A percentile compares a stretch with the other conserved stretches of the same genome.
These are phyloP conservation scores for Rhinoptilus africanus DNA, from an alignment of 2,113 vertebrate genomes.

Conservation along the genomic window DNA sequence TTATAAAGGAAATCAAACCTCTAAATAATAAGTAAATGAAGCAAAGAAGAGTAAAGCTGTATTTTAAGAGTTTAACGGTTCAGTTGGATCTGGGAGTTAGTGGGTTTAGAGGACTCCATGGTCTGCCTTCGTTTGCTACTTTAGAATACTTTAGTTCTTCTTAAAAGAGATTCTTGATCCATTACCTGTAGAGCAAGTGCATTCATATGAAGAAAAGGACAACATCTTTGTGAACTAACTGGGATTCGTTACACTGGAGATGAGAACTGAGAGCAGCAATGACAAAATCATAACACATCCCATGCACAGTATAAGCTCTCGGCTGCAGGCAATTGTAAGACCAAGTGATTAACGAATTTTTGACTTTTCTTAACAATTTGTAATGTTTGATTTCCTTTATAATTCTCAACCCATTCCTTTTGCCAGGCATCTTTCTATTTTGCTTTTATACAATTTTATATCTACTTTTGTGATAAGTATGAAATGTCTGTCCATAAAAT, in stretches of 20 bases:
- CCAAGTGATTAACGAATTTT: background rate
- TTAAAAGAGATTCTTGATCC: background rate
- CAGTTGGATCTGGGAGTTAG: background rate
- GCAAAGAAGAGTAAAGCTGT: background rate
- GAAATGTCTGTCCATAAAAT: background rate
- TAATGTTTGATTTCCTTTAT: too few species aligned
- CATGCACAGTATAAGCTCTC: background rate
- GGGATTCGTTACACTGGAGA: background rate
- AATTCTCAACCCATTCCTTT: too few species aligned
- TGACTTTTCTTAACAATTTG: background rate
- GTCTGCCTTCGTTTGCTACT: background rate
- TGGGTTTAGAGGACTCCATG: background rate
- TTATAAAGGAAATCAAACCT: background rate
- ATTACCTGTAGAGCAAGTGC: background rate
- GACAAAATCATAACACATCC: background rate
- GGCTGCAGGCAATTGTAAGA: background rate
- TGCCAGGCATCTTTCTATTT: too few species aligned
- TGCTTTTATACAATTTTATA: background rate
- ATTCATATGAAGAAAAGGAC: background rate
- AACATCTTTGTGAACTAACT: background rate
- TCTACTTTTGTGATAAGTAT: background rate
- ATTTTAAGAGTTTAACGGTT: background rate
- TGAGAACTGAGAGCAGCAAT: background rate
- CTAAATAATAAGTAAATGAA: background rate
- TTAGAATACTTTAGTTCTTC: background rate